A percentile compares a stretch with the other conserved stretches of the same genome.
phyloP scores from a whole-genome alignment of 2,888 invertebrate species.

The Diaprepes abbreviatus region DNA sequence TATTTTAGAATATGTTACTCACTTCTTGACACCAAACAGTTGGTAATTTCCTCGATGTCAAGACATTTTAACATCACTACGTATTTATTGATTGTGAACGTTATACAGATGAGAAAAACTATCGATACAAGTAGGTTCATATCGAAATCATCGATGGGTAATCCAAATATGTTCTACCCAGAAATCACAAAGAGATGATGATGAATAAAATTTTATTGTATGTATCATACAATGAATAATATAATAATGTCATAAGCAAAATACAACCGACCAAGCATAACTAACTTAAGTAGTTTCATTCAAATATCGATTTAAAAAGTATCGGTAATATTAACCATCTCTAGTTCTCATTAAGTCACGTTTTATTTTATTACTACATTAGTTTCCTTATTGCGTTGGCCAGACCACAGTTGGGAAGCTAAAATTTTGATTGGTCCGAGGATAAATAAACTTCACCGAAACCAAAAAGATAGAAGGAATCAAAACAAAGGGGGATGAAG shows the following conservation, averaged over 20 bases:
- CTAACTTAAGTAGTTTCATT: too few species aligned
- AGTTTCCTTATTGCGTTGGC: not conserved
- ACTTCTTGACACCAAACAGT: slow-evolving; percentile 1
- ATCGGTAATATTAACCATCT: not conserved
- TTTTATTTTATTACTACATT: not conserved
- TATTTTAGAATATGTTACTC: slow-evolving; percentile 4
- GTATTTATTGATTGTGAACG: not conserved
- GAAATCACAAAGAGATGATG: too few species aligned
- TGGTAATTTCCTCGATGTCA: slow-evolving; percentile 1
- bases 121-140: not conserved
- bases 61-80: slow-evolving; percentile 4
- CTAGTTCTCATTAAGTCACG: not conserved
- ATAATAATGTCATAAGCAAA: too few species aligned
- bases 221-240: too few species aligned
- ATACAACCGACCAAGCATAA: too few species aligned
- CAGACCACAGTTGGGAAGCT: not conserved
- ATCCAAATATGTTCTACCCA: too few species aligned
- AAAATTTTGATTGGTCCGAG: slow-evolving; percentile 3
- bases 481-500: not conserved
- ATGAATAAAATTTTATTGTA: too few species aligned
- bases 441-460: not conserved
- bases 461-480: not conserved
- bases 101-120: not conserved
- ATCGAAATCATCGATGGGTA: too few species aligned
- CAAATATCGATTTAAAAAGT: not conserved